Base-by-base conservation (phyloP, 2,797 vertebrate species). In the Manis javanica region DNA sequence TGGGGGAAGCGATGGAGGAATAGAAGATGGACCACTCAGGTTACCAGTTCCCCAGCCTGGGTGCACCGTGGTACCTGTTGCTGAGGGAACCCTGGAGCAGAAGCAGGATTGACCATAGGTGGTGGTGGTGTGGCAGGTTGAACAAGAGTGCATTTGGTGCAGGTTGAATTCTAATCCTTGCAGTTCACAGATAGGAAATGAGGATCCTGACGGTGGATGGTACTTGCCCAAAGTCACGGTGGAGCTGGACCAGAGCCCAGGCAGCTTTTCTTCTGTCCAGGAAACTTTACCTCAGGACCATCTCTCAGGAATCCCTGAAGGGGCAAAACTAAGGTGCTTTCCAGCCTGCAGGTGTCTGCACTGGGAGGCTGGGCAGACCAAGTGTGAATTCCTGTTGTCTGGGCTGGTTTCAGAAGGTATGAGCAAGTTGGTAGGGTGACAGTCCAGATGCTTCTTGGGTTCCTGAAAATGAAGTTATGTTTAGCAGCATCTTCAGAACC, bases 331-430 rank as follows among this genome's bases (percentile, higher is more conserved):
- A 31, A 39, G 53, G 57, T 39, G 34, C 61, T 91, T 86, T 86
- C 55, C 16, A 42, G 49, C 81, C 53, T 49, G 57, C 91, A 92
- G 88, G 64, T 96, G 91, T 87, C 37, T 71, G 69, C 37, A 87
- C 46, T 1, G 2, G 34, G 49, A 78, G 39, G 51, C 23, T 49
- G 23, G 63, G 89, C 26, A 84, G 95, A 46, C 79, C 89, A 59
- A 39, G 2, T 84, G 55, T 91, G 92, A 95, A 96, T 90, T 86
- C 90, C 42, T 92, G 90, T 87, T 12, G 69, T 86, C 74, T 96
- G 78, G 34, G 88, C 66, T 88, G 86, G 95, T 92, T 97, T 97
- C 86, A 84, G 74, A 97, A 95, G 75, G n/a, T 77, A 8, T 83
- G 29, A 88, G 42, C 55, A 66, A 82, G 37, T 49, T 53, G 19